A percentile compares a stretch with the other conserved stretches of the same genome.
phyloP scores from a whole-genome alignment of 2,888 invertebrate species.

The Trisateles emortualis region DNA sequence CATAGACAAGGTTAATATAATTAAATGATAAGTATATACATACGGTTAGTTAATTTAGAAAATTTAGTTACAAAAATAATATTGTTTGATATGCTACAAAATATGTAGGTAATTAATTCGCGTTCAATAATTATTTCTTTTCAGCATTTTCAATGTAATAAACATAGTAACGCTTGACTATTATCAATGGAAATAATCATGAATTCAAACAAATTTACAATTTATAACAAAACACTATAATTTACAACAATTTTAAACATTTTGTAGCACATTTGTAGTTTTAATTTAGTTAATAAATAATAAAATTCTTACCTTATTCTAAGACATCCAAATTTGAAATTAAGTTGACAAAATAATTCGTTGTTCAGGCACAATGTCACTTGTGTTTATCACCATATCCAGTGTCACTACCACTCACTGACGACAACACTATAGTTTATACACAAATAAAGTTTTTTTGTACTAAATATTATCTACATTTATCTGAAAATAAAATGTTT shows the following conservation, averaged over 20 bases:
- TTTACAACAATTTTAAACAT: constrained; percentile 1
- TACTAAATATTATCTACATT: constrained; percentile 59
- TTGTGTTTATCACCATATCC: constrained; percentile 48
- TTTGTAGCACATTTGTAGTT: constrained; percentile 5
- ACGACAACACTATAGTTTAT: constrained; percentile 55
- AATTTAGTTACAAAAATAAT: too few relatives aligned
- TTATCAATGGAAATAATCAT: neutral
- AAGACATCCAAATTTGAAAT: constrained; percentile 77
- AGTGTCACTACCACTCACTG: constrained; percentile 51
- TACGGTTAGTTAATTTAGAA: neutral
- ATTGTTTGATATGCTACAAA: neutral
- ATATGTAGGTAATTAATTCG: neutral
- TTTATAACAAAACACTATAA: neutral
- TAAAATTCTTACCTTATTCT: constrained; percentile 73
- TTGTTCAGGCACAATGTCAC: constrained; percentile 61
- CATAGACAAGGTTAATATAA: neutral
- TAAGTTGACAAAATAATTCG: constrained; percentile 47
- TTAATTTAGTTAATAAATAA: constrained; percentile 7
- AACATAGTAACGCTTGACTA: neutral
- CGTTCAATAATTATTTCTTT: too few relatives aligned
- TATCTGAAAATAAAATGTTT: constrained; percentile 64
- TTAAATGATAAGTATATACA: neutral
- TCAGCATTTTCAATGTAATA: neutral
- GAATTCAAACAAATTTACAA: neutral
- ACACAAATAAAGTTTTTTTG: constrained; percentile 56